Evolutionary conservation across 2,113 vertebrate species (phyloP).

Genomic region (Morone chrysops): DNA sequence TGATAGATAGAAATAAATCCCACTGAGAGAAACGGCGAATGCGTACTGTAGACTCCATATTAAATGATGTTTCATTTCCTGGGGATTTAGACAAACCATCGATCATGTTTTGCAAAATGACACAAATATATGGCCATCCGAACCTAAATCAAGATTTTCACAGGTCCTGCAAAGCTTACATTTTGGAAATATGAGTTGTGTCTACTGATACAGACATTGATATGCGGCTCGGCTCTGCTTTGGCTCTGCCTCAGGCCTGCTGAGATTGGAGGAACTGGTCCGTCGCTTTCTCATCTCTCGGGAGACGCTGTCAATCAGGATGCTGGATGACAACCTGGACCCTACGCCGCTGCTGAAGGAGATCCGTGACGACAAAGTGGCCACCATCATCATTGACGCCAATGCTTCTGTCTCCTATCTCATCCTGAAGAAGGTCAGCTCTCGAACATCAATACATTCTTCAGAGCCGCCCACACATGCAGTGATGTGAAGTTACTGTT

Average conservation of each 20-base stretch:
- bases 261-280: conserved; percentile 93
- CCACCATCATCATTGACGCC: conserved; percentile 95
- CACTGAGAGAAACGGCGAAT: conserved; percentile 13
- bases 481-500: conserved; percentile 7
- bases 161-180: conserved; percentile 26
- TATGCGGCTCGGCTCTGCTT: conserved; percentile 42
- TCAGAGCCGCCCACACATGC: conserved; percentile 21
- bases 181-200: conserved; percentile 49
- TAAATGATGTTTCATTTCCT: conserved; percentile 55
- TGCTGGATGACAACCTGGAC: conserved; percentile 92
- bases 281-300: conserved; percentile 94
- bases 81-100: conserved; percentile 44
- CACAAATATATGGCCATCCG: conserved; percentile 21
- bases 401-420: conserved; percentile 92
- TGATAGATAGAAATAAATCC: conserved; percentile 24
- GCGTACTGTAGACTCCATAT: neutral
- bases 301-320: conserved; percentile 92
- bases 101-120: conserved; percentile 34
- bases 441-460: conserved; percentile 12
- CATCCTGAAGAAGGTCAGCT: conserved; percentile 91
- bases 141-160: conserved; percentile 40
- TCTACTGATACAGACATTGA: conserved; percentile 61
- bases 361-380: conserved; percentile 95
- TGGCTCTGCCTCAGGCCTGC: conserved; percentile 85
- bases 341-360: conserved; percentile 94